Base-by-base conservation (phyloP, 2,113 vertebrate genomes). In the Scomber colias region DNA sequence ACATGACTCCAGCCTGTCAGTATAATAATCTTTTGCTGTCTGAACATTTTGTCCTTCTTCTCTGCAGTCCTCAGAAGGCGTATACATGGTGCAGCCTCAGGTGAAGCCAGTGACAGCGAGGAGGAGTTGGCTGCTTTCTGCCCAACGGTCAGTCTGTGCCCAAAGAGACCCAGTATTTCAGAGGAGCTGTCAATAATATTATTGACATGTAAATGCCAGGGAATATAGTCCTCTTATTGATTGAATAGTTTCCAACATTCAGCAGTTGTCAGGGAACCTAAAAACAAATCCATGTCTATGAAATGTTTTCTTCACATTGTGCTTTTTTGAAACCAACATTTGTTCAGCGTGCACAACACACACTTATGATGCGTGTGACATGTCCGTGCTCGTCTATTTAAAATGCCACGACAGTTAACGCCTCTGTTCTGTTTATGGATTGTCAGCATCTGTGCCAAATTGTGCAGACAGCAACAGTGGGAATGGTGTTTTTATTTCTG, bases 51-150 rank as follows among this genome's bases (percentile, higher is more conserved):
- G 46, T 79, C 55, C 56, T 17, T 90, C 67, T 87, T 68, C 66
- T 90, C 82, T 93, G 77, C 94, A 97, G 97, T 96, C 86, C 95
- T 95, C 61, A 87, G 85, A 30, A 91, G 85, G 87, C 90, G 96
- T 19, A 87, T 96, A 0, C 86, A 74, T 5, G 92, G 92, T 24
- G 92, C 95, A 45, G 79, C 76, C 35, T 77, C 75, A 0, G 95
- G 92, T 0, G 94, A 95, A 16, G 95, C 85, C 69, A 97, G 95
- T 24, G 97, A 98, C 92, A 99, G 97, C 0, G 98, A 99, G 82
- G 98, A 98, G 84, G 98, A 99, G 84, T 92, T 99, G 24, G 97
- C 97, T 15, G 97, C 97, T 0, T 99, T 99, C 94, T 99, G 97
- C 76, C 98, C 98, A 67, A 95, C 95, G 88, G 97, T 99, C 96